phyloP scores from a whole-genome alignment of 2,113 vertebrate genomes.

The Macrotis lagotis region DNA sequence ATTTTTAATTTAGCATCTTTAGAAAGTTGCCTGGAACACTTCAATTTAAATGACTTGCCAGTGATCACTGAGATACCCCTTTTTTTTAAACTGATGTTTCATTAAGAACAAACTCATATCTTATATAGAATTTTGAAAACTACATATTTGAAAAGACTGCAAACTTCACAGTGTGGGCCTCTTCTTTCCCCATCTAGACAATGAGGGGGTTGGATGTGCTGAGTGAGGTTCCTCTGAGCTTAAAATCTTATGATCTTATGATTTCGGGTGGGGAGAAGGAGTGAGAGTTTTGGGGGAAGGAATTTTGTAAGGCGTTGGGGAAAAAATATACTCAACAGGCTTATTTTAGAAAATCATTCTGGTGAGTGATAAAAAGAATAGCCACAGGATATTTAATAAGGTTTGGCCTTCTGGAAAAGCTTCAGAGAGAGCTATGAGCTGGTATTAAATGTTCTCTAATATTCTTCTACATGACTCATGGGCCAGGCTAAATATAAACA shows the following conservation, averaged over 20 bases:
- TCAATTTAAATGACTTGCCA: neutral
- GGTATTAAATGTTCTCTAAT: slow-evolving; percentile 45
- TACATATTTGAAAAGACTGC: neutral
- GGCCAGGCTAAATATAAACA: slow-evolving; percentile 63
- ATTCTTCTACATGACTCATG: slow-evolving; percentile 42
- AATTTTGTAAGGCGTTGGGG: neutral
- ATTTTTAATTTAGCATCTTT: neutral
- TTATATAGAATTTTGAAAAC: neutral
- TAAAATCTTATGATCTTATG: neutral
- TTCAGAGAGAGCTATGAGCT: neutral
- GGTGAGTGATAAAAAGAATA: neutral
- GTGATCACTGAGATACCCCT: neutral
- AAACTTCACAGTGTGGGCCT: neutral
- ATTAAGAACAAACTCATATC: neutral
- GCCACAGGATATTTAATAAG: neutral
- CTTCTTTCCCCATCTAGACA: neutral
- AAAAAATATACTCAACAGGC: neutral
- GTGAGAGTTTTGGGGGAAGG: neutral
- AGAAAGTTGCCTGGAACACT: neutral
- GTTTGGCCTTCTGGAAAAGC: neutral
- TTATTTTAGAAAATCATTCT: neutral
- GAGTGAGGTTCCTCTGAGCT: neutral
- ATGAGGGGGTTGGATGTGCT: neutral
- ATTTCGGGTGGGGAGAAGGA: neutral
- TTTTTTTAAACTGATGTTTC: neutral